Percentiles rank a stretch among this genome's conserved stretches.
Conservation (phyloP, 1,140 invertebrate genomes). For the Pinna nobilis region DNA sequence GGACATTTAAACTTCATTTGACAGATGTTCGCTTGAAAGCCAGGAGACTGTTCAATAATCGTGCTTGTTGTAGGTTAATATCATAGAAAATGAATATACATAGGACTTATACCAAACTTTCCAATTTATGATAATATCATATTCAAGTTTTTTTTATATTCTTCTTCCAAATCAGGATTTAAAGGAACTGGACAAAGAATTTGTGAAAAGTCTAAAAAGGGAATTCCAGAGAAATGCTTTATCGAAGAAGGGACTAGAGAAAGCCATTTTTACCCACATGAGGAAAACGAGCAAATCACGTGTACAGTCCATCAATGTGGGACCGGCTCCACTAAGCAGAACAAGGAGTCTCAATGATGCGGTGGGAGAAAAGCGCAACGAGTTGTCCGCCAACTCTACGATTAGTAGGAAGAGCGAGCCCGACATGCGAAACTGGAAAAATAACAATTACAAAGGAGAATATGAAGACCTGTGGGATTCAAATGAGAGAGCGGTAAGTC, state of each 20-base stretch:
- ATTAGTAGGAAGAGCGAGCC: slow-evolving; percentile 40
- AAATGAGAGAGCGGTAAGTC: not conserved
- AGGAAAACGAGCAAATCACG: slow-evolving; percentile 33
- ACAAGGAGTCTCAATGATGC: slow-evolving; percentile 42
- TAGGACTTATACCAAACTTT: too few species aligned
- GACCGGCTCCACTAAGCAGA: slow-evolving; percentile 31
- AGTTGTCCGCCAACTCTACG: slow-evolving; percentile 27
- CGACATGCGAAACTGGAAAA: slow-evolving; percentile 37
- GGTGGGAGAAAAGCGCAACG: slow-evolving; percentile 17
- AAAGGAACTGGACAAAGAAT: slow-evolving; percentile 9
- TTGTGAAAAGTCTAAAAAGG: slow-evolving; percentile 1
- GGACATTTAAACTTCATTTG: too few species aligned
- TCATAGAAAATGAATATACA: too few species aligned
- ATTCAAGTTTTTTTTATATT: too few species aligned
- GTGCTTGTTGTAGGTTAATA: too few species aligned
- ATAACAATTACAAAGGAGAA: not conserved
- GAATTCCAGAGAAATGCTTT: slow-evolving; percentile 8
- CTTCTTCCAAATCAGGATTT: too few species aligned
- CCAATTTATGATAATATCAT: too few species aligned
- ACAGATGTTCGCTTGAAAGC: too few species aligned
- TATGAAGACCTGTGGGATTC: not conserved
- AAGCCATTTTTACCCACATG: slow-evolving; percentile 33
- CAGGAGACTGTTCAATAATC: too few species aligned
- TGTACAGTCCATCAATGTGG: slow-evolving; percentile 40
- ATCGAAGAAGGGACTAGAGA: not conserved